These are phyloP conservation scores for Malurus alboscapulatus DNA, from an alignment of 2,113 vertebrate genomes.

Conservation along the genomic window DNA sequence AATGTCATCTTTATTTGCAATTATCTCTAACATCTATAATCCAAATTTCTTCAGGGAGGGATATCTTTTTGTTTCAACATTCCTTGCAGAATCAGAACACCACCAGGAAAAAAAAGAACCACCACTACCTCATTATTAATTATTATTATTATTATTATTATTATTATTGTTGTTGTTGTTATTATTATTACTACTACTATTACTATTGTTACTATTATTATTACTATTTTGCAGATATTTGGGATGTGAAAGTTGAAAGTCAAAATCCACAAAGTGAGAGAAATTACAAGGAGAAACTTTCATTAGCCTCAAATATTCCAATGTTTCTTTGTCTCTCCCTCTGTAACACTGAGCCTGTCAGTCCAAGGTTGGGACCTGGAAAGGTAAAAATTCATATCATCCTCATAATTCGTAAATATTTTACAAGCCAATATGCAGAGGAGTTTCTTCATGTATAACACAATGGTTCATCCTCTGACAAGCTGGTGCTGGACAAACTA, in stretches of 20 bases:
- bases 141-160: neutral
- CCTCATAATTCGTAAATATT: no score
- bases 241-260: neutral
- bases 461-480: no score
- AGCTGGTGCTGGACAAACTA: no score
- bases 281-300: no score
- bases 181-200: neutral
- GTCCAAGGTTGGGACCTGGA: no score
- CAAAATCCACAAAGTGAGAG: neutral
- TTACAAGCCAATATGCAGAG: no score
- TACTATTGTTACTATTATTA: neutral
- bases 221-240: neutral
- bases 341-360: no score
- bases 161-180: neutral
- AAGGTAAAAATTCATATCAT: no score
- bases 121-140: neutral
- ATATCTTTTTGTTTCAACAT: neutral
- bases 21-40: neutral
- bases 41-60: neutral
- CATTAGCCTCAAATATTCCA: no score
- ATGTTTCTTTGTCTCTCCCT: no score
- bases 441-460: no score
- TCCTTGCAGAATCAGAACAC: neutral
- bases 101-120: neutral
- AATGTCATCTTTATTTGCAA: neutral